Conservation (phyloP, 2,888 invertebrate species). For the Anagyrus pseudococci region DNA sequence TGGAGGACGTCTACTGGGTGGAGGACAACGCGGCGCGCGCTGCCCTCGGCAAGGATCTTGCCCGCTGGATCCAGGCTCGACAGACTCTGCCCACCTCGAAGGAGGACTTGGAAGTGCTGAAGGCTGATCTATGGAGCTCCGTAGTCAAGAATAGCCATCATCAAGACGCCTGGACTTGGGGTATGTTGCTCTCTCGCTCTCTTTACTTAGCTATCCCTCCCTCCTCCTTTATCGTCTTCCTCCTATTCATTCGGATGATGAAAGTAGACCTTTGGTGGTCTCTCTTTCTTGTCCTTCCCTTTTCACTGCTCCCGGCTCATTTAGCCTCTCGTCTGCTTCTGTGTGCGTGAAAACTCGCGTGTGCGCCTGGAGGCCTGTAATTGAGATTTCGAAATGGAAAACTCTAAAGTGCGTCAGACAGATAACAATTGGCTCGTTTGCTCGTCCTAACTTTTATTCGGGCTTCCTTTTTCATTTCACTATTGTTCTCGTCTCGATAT, state of each 20-base stretch:
- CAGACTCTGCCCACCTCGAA: conserved; percentile 85
- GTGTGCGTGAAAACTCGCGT: too few species aligned
- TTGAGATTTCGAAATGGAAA: too few species aligned
- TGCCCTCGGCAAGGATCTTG: conserved; percentile 80
- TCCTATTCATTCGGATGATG: conserved; percentile 1
- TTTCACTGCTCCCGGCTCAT: not conserved
- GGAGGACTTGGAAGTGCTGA: conserved; percentile 77
- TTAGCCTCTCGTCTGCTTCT: too few species aligned
- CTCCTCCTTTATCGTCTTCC: not conserved
- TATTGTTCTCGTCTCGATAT: too few species aligned
- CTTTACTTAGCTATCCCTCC: not conserved
- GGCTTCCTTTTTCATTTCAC: too few species aligned
- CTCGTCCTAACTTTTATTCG: too few species aligned
- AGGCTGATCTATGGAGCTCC: conserved; percentile 84
- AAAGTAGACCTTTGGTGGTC: not conserved
- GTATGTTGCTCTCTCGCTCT: conserved; percentile 56
- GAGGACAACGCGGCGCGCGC: conserved; percentile 82
- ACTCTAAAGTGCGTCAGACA: too few species aligned
- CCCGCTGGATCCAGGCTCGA: conserved; percentile 79
- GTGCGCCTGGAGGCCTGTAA: too few species aligned
- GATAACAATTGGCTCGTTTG: too few species aligned
- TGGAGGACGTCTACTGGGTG: conserved; percentile 90
- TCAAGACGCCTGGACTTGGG: conserved; percentile 91
- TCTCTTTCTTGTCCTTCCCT: not conserved
- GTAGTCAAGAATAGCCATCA: conserved; percentile 86